Evolutionary conservation across 2,797 vertebrate genomes (phyloP).

Genomic region (Myotis myotis): DNA sequence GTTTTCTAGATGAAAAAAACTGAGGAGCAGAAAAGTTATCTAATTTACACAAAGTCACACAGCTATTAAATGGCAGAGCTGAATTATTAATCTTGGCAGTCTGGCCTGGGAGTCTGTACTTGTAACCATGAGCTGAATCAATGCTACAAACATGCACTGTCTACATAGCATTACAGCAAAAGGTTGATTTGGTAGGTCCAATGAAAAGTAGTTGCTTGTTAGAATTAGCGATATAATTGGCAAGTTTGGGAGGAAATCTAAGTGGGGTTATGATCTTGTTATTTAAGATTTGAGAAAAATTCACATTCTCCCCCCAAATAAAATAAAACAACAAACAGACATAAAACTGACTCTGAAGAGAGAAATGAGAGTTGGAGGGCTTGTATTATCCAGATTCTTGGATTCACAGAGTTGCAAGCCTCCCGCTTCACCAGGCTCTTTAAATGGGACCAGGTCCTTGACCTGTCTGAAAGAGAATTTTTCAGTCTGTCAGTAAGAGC

Average conservation of each 20-base stretch:
- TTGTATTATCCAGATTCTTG: neutral
- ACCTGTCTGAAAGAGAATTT: slow-evolving; percentile 42
- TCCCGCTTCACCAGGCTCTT: slow-evolving; percentile 34
- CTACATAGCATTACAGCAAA: neutral
- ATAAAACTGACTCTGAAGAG: neutral
- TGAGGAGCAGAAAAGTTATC: neutral
- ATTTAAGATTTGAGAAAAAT: slow-evolving; percentile 30
- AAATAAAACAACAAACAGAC: slow-evolving; percentile 12
- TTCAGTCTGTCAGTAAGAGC: slow-evolving; percentile 30
- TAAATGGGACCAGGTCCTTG: slow-evolving; percentile 46
- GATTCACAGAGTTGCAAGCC: slow-evolving; percentile 16
- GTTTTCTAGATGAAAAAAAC: slow-evolving; percentile 29
- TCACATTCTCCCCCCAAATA: neutral
- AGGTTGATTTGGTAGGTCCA: neutral
- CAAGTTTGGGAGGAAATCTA: neutral
- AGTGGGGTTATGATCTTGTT: neutral
- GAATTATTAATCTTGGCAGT: neutral
- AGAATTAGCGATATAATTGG: neutral
- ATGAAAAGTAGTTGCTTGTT: neutral
- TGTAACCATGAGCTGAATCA: neutral
- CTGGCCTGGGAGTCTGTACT: neutral
- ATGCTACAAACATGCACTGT: neutral
- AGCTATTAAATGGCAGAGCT: neutral
- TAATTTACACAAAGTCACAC: neutral
- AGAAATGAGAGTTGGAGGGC: neutral